Conservation (phyloP, 2,888 invertebrate genomes). For the Torymus texanus region DNA sequence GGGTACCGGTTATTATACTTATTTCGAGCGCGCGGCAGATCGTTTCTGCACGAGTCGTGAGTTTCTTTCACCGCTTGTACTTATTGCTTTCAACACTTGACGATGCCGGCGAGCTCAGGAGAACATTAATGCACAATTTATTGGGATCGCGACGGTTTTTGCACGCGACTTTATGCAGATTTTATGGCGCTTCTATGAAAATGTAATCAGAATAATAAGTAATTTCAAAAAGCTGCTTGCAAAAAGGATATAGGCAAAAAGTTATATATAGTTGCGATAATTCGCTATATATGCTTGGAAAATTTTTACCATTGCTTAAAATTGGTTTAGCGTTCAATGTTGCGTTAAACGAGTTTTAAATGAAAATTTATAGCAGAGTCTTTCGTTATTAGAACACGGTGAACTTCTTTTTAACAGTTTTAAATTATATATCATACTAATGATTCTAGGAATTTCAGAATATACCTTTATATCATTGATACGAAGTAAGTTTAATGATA, state of each 20-base stretch:
- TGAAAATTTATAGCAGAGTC: not conserved
- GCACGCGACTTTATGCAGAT: not conserved
- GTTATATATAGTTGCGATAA: no score
- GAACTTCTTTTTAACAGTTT: no score
- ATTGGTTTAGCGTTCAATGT: not conserved
- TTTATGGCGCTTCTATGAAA: constrained; percentile 7
- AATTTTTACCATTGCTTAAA: not conserved
- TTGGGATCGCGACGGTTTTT: not conserved
- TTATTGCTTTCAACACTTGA: constrained; percentile 4
- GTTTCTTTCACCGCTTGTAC: not conserved
- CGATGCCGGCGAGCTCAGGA: not conserved
- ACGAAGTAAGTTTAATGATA: no score
- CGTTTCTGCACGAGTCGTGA: not conserved
- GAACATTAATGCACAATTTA: constrained; percentile 5
- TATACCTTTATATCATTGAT: no score
- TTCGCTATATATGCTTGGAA: no score
- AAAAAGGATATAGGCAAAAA: no score
- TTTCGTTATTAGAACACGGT: no score
- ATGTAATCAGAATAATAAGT: not conserved
- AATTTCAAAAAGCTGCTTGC: no score
- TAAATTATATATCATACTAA: no score
- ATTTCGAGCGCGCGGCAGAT: constrained; percentile 7
- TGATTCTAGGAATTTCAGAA: no score
- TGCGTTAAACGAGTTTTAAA: not conserved
- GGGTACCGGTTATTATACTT: constrained; percentile 5